Evolutionary conservation across 1,140 invertebrate genomes (phyloP).

Genomic region (Pectinophora gossypiella): DNA sequence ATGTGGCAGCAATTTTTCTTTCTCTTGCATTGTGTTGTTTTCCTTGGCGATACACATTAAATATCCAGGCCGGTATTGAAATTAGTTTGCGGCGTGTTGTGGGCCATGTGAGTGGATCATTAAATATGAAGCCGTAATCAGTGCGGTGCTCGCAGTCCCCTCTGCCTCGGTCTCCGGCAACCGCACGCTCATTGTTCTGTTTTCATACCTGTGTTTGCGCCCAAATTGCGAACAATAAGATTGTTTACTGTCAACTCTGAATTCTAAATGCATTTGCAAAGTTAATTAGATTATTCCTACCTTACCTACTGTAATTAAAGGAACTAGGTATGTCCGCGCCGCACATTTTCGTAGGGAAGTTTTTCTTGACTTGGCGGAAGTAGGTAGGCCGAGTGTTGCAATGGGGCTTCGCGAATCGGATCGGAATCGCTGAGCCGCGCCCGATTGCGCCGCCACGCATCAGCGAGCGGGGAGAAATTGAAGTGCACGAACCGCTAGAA

Average conservation of each 20-base stretch:
- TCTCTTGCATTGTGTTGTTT: background rate
- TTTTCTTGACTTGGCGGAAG: constrained; percentile 40
- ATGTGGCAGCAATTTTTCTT: background rate
- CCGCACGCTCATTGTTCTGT: constrained; percentile 13
- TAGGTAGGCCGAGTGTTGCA: constrained; percentile 53
- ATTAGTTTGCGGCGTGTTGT: constrained; percentile 56
- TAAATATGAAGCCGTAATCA: constrained; percentile 71
- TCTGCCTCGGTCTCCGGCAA: constrained; percentile 30
- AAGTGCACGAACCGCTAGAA: constrained; percentile 52
- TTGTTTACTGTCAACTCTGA: background rate
- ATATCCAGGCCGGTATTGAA: constrained; percentile 48
- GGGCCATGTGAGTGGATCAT: constrained; percentile 59
- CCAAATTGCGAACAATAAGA: background rate
- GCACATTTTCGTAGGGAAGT: background rate
- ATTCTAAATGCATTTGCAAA: background rate
- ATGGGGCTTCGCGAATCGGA: constrained; percentile 53
- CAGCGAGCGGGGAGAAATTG: constrained; percentile 62
- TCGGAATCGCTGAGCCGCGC: constrained; percentile 63
- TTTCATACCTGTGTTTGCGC: constrained; percentile 7
- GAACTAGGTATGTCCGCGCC: background rate
- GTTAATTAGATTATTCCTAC: background rate
- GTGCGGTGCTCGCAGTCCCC: constrained; percentile 46
- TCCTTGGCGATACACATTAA: background rate
- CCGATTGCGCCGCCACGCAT: constrained; percentile 66
- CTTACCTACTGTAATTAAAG: background rate